Conservation (phyloP, 1,140 invertebrate species). For the Eumeta japonica region DNA sequence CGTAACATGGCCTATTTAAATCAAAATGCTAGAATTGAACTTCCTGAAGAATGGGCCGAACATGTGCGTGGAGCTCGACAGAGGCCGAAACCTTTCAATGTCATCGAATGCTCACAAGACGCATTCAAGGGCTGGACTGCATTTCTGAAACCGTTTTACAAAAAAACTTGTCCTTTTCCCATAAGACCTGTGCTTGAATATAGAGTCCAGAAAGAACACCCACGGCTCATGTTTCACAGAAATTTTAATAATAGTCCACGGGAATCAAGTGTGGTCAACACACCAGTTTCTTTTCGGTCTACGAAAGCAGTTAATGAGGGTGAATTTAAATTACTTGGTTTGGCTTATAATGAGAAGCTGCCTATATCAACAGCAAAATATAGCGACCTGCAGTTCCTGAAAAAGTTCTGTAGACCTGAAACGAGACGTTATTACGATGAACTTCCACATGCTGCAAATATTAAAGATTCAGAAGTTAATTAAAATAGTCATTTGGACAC, state of each 20-base stretch:
- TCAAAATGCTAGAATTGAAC: constrained; percentile 11
- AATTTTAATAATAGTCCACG: constrained; percentile 11
- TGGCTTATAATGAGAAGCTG: constrained; percentile 6
- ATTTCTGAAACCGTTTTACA: constrained; percentile 12
- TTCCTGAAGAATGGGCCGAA: constrained; percentile 11
- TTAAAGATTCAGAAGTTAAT: too few relatives aligned
- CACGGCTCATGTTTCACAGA: constrained; percentile 12
- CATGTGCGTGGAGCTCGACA: constrained; percentile 11
- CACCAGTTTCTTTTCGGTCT: constrained; percentile 13
- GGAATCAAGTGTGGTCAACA: constrained; percentile 15
- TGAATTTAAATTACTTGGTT: constrained; percentile 13
- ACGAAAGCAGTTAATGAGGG: constrained; percentile 11
- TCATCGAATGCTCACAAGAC: constrained; percentile 10
- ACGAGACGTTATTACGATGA: constrained; percentile 3
- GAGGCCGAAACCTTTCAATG: constrained; percentile 11
- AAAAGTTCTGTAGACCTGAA: constrained; percentile 7
- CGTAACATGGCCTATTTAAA: constrained; percentile 13
- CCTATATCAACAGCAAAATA: constrained; percentile 7
- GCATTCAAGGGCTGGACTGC: constrained; percentile 11
- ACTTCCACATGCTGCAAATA: too few relatives aligned
- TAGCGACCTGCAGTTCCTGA: too few relatives aligned
- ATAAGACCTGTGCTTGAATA: constrained; percentile 8
- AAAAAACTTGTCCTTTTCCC: constrained; percentile 9
- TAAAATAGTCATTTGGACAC: too few relatives aligned
- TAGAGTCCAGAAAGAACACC: constrained; percentile 8